Evolutionary conservation across 2,888 invertebrate species (phyloP).

Genomic region (Cryptophagus acutangulus): DNA sequence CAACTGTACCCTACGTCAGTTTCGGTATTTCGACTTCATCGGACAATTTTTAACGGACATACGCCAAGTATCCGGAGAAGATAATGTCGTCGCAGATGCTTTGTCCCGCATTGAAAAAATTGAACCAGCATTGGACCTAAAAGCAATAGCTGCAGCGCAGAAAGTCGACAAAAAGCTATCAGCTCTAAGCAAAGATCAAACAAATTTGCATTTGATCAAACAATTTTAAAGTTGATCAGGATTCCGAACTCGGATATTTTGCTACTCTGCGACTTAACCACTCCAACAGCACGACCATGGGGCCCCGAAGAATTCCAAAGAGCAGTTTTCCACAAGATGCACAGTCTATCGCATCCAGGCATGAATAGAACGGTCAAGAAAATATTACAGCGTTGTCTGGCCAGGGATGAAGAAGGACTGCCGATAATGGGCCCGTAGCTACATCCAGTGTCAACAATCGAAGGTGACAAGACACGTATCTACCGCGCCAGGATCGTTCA

Average conservation of each 20-base stretch:
- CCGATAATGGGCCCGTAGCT: constrained; percentile 34
- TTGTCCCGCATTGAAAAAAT: constrained; percentile 24
- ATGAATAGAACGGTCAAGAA: constrained; percentile 28
- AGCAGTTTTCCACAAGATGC: constrained; percentile 20
- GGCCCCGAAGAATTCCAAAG: constrained; percentile 12
- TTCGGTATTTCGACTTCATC: constrained; percentile 36
- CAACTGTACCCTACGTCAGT: constrained; percentile 36
- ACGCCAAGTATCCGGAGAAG: constrained; percentile 33
- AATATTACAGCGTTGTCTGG: constrained; percentile 39
- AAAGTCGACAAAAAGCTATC: constrained; percentile 6
- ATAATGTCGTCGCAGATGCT: constrained; percentile 39
- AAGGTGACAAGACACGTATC: constrained; percentile 35
- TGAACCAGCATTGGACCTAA: background rate
- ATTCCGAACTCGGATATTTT: background rate
- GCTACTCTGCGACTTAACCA: background rate
- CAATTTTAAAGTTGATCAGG: background rate
- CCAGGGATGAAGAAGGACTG: constrained; percentile 38
- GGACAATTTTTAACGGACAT: constrained; percentile 38
- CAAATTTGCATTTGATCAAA: background rate
- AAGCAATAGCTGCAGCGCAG: constrained; percentile 5
- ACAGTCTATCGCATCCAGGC: constrained; percentile 35
- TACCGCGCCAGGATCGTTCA: constrained; percentile 27
- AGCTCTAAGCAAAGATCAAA: background rate
- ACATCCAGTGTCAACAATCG: constrained; percentile 37
- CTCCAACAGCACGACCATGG: constrained; percentile 13